These are phyloP conservation scores for Mustelus asterias DNA, from an alignment of 2,113 vertebrate species.

Conservation along the genomic window DNA sequence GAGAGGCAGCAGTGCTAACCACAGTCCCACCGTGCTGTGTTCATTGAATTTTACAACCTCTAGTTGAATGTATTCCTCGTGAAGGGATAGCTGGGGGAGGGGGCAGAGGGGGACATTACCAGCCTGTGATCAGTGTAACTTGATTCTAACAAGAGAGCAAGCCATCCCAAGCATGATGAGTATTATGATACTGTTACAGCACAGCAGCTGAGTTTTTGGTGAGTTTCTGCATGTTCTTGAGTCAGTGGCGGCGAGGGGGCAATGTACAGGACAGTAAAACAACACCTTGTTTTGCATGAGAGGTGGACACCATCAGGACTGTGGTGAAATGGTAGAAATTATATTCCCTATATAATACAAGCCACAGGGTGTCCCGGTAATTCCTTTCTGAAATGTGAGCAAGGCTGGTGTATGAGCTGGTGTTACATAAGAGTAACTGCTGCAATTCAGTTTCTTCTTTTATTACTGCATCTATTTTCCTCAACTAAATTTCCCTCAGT, in stretches of 20 bases:
- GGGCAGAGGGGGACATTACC: background rate
- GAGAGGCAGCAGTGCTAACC: too few species aligned
- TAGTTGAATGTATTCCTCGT: background rate
- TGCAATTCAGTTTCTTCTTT: background rate
- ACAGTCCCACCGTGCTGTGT: too few species aligned
- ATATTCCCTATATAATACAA: background rate
- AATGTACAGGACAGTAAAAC: background rate
- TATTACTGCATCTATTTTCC: background rate
- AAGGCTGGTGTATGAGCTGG: background rate
- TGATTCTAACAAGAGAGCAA: background rate
- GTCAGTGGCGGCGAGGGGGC: too few species aligned
- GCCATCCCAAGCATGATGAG: background rate
- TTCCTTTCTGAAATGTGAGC: background rate
- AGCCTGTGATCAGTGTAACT: background rate
- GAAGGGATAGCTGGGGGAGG: background rate
- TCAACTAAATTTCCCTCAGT: background rate
- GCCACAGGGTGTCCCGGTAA: background rate
- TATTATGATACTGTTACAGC: background rate
- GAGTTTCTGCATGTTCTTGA: background rate
- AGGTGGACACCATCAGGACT: background rate
- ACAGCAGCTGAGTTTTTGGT: background rate
- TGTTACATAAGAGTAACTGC: background rate
- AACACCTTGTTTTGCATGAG: background rate
- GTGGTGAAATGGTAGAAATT: background rate
- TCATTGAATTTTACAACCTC: background rate